phyloP scores from a whole-genome alignment of 2,113 vertebrate genomes.

The Erythrolamprus reginae region DNA sequence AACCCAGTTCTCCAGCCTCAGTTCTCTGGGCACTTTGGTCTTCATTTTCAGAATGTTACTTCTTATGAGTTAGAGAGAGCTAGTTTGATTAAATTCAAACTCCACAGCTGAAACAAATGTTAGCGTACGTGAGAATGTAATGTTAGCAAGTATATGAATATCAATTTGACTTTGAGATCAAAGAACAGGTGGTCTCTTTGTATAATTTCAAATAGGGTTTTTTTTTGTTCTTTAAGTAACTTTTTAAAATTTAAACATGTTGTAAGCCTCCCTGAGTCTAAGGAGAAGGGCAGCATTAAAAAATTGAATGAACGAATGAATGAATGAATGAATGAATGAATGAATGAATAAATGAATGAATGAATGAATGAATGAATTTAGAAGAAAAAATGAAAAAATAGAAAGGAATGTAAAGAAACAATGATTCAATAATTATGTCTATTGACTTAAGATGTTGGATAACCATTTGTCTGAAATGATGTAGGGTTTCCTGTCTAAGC shows the following conservation, averaged over 20 bases:
- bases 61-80: background rate
- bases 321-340: too few relatives aligned
- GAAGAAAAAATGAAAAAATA: slow-evolving; percentile 1
- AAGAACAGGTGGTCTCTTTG: background rate
- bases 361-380: too few relatives aligned
- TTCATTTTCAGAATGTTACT: background rate
- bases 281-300: too few relatives aligned
- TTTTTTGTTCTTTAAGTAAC: slow-evolving; percentile 11
- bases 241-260: background rate
- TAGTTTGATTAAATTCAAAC: background rate
- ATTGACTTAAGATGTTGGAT: too few relatives aligned
- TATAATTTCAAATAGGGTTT: slow-evolving; percentile 22
- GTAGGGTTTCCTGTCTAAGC: too few relatives aligned
- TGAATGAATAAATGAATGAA: too few relatives aligned
- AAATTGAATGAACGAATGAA: too few relatives aligned
- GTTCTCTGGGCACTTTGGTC: background rate
- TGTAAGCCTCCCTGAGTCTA: too few relatives aligned
- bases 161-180: slow-evolving; percentile 13
- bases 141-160: background rate
- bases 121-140: background rate
- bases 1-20: background rate
- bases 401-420: background rate
- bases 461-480: too few relatives aligned
- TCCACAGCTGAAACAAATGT: background rate
- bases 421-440: too few relatives aligned